Evolutionary conservation across 2,797 vertebrate species (phyloP).

Genomic region (Macrochelys suwanniensis): DNA sequence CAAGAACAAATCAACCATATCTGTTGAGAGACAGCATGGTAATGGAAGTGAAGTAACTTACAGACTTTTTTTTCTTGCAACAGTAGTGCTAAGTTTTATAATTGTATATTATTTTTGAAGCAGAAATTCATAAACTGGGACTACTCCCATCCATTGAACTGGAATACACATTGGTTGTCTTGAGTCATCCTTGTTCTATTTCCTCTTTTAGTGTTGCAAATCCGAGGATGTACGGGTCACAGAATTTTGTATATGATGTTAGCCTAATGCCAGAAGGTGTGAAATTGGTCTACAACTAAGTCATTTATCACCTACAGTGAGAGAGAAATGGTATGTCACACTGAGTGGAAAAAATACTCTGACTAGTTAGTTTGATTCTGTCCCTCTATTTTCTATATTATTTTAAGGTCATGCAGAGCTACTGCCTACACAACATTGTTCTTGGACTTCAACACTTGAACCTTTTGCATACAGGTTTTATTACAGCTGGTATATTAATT

Average conservation of each 20-base stretch:
- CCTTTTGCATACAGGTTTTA: not conserved
- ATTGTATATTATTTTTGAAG: not conserved
- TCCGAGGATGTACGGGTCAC: not conserved
- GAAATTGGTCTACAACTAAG: slow-evolving; percentile 46
- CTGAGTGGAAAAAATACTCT: not conserved
- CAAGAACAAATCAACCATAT: not conserved
- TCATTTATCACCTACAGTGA: slow-evolving; percentile 35
- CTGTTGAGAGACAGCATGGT: not conserved
- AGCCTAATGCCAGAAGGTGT: slow-evolving; percentile 34
- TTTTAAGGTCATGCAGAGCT: not conserved
- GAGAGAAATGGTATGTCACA: not conserved
- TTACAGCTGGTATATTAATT: not conserved
- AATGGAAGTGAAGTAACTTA: not conserved
- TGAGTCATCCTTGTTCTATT: slow-evolving; percentile 9
- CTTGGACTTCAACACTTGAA: not conserved
- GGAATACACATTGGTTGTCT: not conserved
- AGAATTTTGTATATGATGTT: slow-evolving; percentile 17
- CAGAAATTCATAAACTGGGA: not conserved
- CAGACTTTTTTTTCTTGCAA: not conserved
- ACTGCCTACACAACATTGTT: not conserved
- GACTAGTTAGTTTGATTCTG: slow-evolving; percentile 17
- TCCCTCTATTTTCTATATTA: not conserved
- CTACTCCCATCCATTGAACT: not conserved
- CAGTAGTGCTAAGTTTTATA: not conserved
- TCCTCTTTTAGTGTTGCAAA: slow-evolving; percentile 28